Conservation (phyloP, 1,140 invertebrate species). For the Rhyzopertha dominica region DNA sequence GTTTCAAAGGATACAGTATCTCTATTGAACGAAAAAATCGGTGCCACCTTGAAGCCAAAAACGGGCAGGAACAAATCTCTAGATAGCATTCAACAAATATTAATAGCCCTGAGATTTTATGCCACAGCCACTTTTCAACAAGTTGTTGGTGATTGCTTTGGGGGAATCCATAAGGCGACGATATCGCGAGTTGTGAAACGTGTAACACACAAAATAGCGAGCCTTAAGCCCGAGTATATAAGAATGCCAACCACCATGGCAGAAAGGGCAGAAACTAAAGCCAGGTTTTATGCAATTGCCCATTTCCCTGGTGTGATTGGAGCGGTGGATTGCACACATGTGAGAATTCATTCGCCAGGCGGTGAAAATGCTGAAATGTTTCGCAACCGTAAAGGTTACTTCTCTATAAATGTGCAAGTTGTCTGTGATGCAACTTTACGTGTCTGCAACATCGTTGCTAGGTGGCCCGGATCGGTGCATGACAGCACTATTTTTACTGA, state of each 20-base stretch:
- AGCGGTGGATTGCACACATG: constrained; percentile 13
- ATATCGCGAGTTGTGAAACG: too few species aligned
- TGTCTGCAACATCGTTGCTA: constrained; percentile 36
- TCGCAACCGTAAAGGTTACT: constrained; percentile 40
- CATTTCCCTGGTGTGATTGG: constrained; percentile 24
- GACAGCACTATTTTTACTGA: constrained; percentile 41
- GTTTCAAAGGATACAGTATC: too few species aligned
- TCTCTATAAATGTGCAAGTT: constrained; percentile 41
- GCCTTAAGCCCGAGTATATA: too few species aligned
- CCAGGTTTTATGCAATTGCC: constrained; percentile 28
- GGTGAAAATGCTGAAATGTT: constrained; percentile 30
- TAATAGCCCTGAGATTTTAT: too few species aligned
- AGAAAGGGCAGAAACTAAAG: constrained; percentile 21
- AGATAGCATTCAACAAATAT: too few species aligned
- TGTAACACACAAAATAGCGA: too few species aligned
- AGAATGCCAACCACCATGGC: constrained; percentile 27
- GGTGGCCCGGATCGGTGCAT: constrained; percentile 45
- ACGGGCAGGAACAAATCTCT: too few species aligned
- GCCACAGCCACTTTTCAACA: too few species aligned
- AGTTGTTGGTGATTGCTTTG: too few species aligned
- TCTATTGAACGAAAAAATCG: too few species aligned
- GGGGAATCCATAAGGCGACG: too few species aligned
- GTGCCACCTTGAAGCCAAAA: too few species aligned
- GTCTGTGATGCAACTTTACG: constrained; percentile 28
- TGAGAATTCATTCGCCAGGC: constrained; percentile 5